These are phyloP conservation scores for Capreolus pygargus DNA, from an alignment of 2,113 vertebrate species.

Conservation along the genomic window DNA sequence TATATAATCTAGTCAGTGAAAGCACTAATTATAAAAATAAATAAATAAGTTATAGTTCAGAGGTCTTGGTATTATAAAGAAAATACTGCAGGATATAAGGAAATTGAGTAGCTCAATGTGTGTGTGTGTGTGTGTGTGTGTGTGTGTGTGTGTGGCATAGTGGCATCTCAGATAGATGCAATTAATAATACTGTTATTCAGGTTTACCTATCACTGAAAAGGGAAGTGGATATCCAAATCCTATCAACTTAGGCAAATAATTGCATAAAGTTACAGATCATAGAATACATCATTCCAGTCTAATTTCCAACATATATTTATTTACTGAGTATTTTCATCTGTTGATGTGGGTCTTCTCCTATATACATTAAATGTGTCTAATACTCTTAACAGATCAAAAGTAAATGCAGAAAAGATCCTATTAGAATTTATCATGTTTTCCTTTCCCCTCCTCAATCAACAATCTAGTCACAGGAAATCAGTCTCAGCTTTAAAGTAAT, in stretches of 20 bases:
- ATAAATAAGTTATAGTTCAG: neutral
- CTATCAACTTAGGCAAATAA: neutral
- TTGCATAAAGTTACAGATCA: neutral
- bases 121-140: neutral
- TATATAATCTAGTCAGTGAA: neutral
- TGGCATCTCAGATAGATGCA: neutral
- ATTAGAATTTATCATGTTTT: neutral
- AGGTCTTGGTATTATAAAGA: neutral
- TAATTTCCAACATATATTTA: neutral
- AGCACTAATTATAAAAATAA: neutral
- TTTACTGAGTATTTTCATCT: neutral
- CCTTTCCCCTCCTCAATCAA: neutral
- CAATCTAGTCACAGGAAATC: neutral
- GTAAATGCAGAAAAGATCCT: neutral
- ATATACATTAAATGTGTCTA: neutral
- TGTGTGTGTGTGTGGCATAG: neutral
- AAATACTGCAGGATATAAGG: neutral
- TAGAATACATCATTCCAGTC: neutral
- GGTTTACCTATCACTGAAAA: neutral
- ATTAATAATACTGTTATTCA: neutral
- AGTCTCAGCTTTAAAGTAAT: neutral
- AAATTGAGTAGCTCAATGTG: neutral
- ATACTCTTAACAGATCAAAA: neutral
- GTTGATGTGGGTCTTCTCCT: neutral
- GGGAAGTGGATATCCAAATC: neutral